Evolutionary conservation across 2,113 vertebrate species (phyloP).

Genomic region (Melanocharis versteri): DNA sequence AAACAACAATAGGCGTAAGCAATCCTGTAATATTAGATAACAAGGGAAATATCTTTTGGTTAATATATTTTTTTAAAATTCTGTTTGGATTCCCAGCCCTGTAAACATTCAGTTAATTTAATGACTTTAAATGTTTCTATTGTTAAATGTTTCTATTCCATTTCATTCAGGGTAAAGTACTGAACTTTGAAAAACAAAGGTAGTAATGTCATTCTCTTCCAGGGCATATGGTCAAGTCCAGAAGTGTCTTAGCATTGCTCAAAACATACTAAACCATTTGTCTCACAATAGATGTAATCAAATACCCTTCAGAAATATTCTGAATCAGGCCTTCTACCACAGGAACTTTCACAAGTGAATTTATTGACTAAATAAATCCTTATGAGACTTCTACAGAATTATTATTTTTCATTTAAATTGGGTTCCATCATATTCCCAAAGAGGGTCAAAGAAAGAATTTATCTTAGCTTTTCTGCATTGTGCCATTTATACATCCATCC

Average conservation of each 20-base stretch:
- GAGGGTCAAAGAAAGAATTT: background rate
- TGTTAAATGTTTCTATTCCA: background rate
- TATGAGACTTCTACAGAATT: background rate
- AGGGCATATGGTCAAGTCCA: background rate
- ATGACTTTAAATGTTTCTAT: no score
- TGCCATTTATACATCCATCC: background rate
- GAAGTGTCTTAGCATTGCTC: background rate
- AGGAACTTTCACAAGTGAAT: background rate
- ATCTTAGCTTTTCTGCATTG: background rate
- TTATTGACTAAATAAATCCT: slow-evolving; percentile 26
- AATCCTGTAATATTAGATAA: background rate
- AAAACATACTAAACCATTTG: slow-evolving; percentile 39
- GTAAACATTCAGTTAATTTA: background rate
- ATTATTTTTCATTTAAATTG: background rate
- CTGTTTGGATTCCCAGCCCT: background rate
- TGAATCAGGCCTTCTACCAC: background rate
- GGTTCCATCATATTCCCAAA: background rate
- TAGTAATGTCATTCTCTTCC: background rate
- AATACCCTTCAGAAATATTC: background rate
- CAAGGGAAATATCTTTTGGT: background rate
- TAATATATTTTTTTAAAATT: background rate
- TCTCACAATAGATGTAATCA: background rate
- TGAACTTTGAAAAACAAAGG: background rate
- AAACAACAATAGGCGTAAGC: background rate
- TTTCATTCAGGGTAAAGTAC: background rate